Conservation (phyloP, 2,888 invertebrate species). For the Eretmocerus hayati region DNA sequence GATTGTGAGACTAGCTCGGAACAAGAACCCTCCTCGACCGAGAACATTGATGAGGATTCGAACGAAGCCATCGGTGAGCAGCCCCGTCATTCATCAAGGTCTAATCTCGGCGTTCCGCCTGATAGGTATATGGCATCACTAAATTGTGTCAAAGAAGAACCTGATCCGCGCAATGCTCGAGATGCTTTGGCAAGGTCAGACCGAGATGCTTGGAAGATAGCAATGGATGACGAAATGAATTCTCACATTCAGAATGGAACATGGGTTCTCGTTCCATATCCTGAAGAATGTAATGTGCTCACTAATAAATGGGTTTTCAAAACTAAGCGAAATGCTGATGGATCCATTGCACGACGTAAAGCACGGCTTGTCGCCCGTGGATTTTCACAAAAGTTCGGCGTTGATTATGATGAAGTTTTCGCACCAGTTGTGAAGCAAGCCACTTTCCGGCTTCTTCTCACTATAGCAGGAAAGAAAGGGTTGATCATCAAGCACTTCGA, state of each 20-base stretch:
- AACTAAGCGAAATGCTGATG: not conserved
- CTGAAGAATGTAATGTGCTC: not conserved
- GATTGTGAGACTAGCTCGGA: not conserved
- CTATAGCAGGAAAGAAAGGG: constrained; percentile 19
- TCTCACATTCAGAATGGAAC: not conserved
- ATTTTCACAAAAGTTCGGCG: constrained; percentile 10
- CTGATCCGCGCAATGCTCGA: not conserved
- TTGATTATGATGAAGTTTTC: constrained; percentile 30
- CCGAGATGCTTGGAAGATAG: constrained; percentile 1
- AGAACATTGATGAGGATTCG: not conserved
- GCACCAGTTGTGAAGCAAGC: constrained; percentile 30
- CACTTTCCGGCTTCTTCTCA: constrained; percentile 22
- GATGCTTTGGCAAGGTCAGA: not conserved
- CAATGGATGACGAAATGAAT: constrained; percentile 2
- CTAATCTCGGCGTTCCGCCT: constrained; percentile 1
- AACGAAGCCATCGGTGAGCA: not conserved
- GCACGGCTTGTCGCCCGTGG: constrained; percentile 11
- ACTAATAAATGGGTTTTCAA: constrained; percentile 4
- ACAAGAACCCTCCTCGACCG: too few relatives aligned
- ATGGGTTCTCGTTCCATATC: not conserved
- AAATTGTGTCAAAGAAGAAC: not conserved
- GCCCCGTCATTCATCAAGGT: not conserved
- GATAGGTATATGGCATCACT: not conserved
- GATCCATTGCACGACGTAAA: constrained; percentile 1
- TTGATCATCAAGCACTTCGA: constrained; percentile 25